Evolutionary conservation across 2,888 invertebrate genomes (phyloP), one percentile per base, ranked within the genome.

Genomic region (Caenorhabditis angaria): DNA sequence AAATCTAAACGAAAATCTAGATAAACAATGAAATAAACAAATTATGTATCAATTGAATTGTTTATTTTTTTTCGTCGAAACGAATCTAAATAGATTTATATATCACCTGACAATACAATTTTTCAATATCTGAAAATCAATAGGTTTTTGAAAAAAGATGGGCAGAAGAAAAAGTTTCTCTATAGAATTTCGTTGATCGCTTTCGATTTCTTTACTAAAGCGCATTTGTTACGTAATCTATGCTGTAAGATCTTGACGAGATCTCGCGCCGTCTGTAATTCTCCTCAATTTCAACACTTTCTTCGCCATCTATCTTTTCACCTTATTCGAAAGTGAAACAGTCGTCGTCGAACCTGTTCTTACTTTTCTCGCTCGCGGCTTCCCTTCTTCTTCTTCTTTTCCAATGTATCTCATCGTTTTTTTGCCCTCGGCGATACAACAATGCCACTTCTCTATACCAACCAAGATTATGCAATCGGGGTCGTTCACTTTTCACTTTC

Each of bases 351-450:
- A 72, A 72, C 72, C 72, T 72, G 72, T 72, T 72, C 71, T 71
- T 71, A n/a, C n/a, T 70, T 70, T 71, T 71, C 72, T 72, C 67
- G 72, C 61, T 64, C 64, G 61, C 61, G 67, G 64, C 66, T 70
- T 70, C 61, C 65, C 70, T 57, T 51, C 61, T 60, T 70, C 60
- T 60, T 64, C 61, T 10, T 51, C 41, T 41, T 18, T 41, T 41
- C 41, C 41, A 56, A 25, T 51, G 51, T 51, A 24, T 54, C 28
- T 54, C 28, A 54, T 25, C n/a, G 24, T 27, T 54, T 54, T n/a
- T 28, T 27, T n/a, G 20, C 22, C 18, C 32, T 56, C 22, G 14
- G 41, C 41, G 41, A 41, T 41, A 41, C 41, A 41, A 41, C 41
- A 41, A 10, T 41, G 41, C 41, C 41, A 41, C 41, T 41, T 41